Base-by-base conservation (phyloP, 2,888 invertebrate genomes). In the Furcula furcula region DNA sequence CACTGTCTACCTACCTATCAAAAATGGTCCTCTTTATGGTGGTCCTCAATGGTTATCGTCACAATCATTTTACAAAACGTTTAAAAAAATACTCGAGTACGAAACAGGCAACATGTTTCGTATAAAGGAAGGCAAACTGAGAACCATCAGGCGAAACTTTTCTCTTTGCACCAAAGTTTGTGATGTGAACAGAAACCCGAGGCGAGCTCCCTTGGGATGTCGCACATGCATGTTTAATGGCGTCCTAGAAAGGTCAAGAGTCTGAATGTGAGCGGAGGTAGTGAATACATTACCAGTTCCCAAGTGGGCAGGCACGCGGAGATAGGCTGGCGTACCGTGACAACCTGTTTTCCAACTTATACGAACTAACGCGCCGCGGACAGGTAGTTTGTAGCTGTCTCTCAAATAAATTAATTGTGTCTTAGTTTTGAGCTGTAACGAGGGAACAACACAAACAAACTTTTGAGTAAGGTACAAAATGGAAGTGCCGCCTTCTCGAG, bases 391-490 rank as follows among this genome's bases (percentile, higher is more conserved):
- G 83, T 81, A 77, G 74, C 80, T 82, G 80, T 82, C 86, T 78
- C 76, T 78, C 80, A 82, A 84, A 79, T 74, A 83, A 86, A 85
- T 85, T 85, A 86, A 85, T 85, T 83, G 77, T 79, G 77, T 76
- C 78, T 83, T 72, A 76, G 75, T 78, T 82, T 76, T 74, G 76
- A 81, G 73, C 68, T 57, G 80, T 76, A 76, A 80, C 76, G 71
- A 76, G 73, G 70, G 72, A 73, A 61, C 58, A 70, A 71, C 74
- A 74, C 70, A 57, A 79, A 77, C 71, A 76, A 83, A 85, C 66
- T 84, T 84, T 76, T 65, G 73, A 70, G 68, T 59, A 71, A 76
- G 76, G 76, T 74, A 73, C 67, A 56, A 60, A 71, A 60, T 66
- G 66, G 65, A 63, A 73, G 65, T 58, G 65, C 57, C 60, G 52